Percentiles rank a stretch among this genome's conserved stretches.
Conservation (phyloP, 2,797 vertebrate species). For the Novumbra hubbsi region DNA sequence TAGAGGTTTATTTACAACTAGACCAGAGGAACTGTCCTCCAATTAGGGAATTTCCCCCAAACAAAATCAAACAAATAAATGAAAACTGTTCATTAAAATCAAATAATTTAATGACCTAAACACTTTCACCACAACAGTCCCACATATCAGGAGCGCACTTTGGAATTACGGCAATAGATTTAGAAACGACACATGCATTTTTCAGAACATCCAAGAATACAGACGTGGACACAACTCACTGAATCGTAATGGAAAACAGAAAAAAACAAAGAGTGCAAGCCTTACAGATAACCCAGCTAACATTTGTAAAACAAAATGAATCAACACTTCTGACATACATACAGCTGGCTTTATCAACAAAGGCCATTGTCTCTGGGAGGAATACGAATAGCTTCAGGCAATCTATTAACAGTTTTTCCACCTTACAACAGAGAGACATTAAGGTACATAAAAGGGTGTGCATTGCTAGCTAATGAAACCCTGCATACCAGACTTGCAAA, state of each 20-base stretch:
- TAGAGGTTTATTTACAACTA: too few relatives aligned
- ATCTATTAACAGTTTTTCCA: background rate
- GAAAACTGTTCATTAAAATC: background rate
- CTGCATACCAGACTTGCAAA: background rate
- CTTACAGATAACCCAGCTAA: slow-evolving; percentile 11
- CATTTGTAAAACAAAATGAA: slow-evolving; percentile 1
- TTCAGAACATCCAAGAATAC: background rate
- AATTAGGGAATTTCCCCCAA: background rate
- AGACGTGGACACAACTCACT: background rate
- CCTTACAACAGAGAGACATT: background rate
- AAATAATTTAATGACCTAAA: slow-evolving; percentile 13
- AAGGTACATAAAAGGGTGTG: background rate
- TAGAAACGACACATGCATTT: background rate
- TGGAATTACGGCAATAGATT: background rate
- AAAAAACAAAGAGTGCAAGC: background rate
- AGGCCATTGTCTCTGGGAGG: slow-evolving; percentile 2
- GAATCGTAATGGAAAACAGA: background rate
- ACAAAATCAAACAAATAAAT: background rate
- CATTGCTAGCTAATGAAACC: background rate
- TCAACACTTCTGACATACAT: background rate
- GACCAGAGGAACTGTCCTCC: too few relatives aligned
- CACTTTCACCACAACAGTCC: background rate
- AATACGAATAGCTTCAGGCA: background rate
- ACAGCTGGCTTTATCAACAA: slow-evolving; percentile 1
- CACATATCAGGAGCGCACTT: background rate